These are phyloP conservation scores for Danio albolineatus DNA, from an alignment of 2,797 vertebrate species.

Conservation along the genomic window DNA sequence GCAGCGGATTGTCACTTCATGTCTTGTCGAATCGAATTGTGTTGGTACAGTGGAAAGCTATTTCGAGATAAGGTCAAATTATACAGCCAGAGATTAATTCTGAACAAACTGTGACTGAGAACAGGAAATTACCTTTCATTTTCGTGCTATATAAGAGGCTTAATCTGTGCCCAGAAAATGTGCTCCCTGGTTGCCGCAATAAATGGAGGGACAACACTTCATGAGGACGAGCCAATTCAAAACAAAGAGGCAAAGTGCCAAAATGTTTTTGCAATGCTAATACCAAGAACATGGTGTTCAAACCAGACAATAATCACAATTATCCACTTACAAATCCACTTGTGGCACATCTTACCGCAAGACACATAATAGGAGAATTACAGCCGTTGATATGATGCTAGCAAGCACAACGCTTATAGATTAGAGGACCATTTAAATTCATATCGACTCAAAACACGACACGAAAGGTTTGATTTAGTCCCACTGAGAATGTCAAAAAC, in stretches of 20 bases:
- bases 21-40: neutral
- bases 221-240: conserved; percentile 47
- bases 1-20: neutral
- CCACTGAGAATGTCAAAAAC: conserved; percentile 17
- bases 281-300: conserved; percentile 39
- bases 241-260: conserved; percentile 47
- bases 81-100: conserved; percentile 12
- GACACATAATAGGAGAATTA: conserved; percentile 50
- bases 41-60: neutral
- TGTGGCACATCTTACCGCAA: conserved; percentile 46
- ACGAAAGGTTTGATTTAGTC: conserved; percentile 43
- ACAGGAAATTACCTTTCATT: conserved; percentile 36
- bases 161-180: conserved; percentile 41
- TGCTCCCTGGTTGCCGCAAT: conserved; percentile 33
- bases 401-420: conserved; percentile 20
- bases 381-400: conserved; percentile 42
- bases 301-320: conserved; percentile 53
- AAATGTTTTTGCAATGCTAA: conserved; percentile 48
- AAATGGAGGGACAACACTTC: conserved; percentile 47
- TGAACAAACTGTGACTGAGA: conserved; percentile 21
- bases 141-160: conserved; percentile 11
- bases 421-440: conserved; percentile 48
- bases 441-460: conserved; percentile 46
- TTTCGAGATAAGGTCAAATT: neutral
- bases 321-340: conserved; percentile 59